phyloP scores from a whole-genome alignment of 1,140 invertebrate species.

The Lethocerus indicus region DNA sequence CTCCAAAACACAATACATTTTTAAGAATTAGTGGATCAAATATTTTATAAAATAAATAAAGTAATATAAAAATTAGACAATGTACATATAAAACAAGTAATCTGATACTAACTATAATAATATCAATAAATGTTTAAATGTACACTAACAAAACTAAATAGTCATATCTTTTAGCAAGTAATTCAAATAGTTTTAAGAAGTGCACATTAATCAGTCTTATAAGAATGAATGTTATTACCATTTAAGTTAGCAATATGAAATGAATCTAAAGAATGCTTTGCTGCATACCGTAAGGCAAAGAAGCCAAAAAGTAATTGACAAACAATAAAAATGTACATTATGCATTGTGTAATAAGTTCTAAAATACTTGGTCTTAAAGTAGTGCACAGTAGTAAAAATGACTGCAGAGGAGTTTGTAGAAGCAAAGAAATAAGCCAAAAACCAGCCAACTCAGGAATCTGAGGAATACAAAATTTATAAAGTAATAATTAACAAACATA shows the following conservation, averaged over 20 bases:
- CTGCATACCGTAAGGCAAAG: constrained; percentile 38
- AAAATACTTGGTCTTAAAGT: constrained; percentile 39
- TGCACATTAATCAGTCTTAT: neutral
- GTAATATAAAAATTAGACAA: no score
- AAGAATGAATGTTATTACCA: neutral
- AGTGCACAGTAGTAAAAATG: constrained; percentile 43
- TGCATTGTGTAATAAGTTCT: constrained; percentile 45
- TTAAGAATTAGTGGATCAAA: no score
- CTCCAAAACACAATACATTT: no score
- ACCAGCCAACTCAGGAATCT: constrained; percentile 77
- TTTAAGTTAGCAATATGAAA: constrained; percentile 23
- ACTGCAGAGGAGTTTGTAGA: constrained; percentile 62
- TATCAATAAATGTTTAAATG: neutral
- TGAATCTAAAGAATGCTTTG: constrained; percentile 31
- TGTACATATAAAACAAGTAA: no score
- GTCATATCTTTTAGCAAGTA: neutral
- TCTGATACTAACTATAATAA: neutral
- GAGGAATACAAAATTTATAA: constrained; percentile 25
- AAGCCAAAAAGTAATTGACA: constrained; percentile 51
- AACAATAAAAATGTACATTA: constrained; percentile 43
- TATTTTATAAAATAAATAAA: no score
- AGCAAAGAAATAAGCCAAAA: constrained; percentile 73
- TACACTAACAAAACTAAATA: neutral
- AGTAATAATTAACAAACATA: no score
- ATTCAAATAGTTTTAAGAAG: neutral